Evolutionary conservation across 2,888 invertebrate genomes (phyloP).

Genomic region (Sphaerophoria taeniata): DNA sequence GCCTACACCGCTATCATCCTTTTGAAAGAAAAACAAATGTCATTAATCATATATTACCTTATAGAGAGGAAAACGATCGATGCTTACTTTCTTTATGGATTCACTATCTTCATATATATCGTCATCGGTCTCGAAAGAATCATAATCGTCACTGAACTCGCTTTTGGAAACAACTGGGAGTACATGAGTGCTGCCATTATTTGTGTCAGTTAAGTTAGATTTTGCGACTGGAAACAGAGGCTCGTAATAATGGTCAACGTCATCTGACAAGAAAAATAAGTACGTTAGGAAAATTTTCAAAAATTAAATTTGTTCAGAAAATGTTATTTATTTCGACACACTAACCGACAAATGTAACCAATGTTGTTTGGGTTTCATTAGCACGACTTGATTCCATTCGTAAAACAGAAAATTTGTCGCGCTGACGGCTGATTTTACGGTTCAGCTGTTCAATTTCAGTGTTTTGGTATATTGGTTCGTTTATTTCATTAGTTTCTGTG

Average conservation of each 20-base stretch:
- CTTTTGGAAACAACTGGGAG: slow-evolving; percentile 7
- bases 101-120: slow-evolving; percentile 84
- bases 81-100: slow-evolving; percentile 79
- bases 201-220: slow-evolving; percentile 66
- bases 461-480: slow-evolving; percentile 81
- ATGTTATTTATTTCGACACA: slow-evolving; percentile 56
- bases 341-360: slow-evolving; percentile 81
- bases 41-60: no score
- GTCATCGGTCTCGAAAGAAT: slow-evolving; percentile 88
- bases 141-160: slow-evolving; percentile 85
- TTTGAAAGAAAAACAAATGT: slow-evolving; percentile 34
- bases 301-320: neutral
- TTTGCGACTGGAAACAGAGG: slow-evolving; percentile 83
- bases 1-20: slow-evolving; percentile 84
- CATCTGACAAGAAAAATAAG: slow-evolving; percentile 83
- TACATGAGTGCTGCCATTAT: slow-evolving; percentile 14
- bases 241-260: slow-evolving; percentile 89
- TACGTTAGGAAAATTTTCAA: neutral
- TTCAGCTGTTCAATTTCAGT: slow-evolving; percentile 68
- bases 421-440: slow-evolving; percentile 73
- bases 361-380: slow-evolving; percentile 76
- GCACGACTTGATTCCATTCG: slow-evolving; percentile 76
- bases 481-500: slow-evolving; percentile 73
- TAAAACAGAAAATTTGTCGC: slow-evolving; percentile 77
- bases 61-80: slow-evolving; percentile 49